phyloP scores from a whole-genome alignment of 1,140 invertebrate species.

The Zelostemma sp. region DNA sequence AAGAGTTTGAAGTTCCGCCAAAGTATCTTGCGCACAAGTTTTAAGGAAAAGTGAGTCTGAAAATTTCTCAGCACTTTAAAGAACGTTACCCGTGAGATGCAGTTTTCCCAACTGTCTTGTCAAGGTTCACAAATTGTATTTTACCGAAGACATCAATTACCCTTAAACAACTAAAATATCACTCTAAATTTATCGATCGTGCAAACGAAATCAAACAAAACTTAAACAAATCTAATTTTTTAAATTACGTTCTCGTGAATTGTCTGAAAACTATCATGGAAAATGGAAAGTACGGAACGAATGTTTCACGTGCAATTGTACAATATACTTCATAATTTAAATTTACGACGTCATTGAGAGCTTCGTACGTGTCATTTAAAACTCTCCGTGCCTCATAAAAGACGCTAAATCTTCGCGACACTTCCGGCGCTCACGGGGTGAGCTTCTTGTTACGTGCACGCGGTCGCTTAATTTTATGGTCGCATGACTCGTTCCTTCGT shows the following conservation, averaged over 20 bases:
- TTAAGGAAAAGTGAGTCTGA: conserved; percentile 52
- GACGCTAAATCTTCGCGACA: conserved; percentile 8
- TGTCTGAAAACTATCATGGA: too few relatives aligned
- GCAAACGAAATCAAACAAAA: too few relatives aligned
- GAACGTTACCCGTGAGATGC: conserved; percentile 45
- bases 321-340: conserved; percentile 16
- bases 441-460: conserved; percentile 21
- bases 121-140: conserved; percentile 29
- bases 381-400: conserved; percentile 10
- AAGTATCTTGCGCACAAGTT: conserved; percentile 64
- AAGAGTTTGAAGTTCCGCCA: conserved; percentile 68
- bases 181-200: too few relatives aligned
- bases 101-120: conserved; percentile 43
- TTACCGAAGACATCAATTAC: too few relatives aligned
- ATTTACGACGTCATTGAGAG: conserved; percentile 25
- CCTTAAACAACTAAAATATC: too few relatives aligned
- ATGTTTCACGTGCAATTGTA: not conserved
- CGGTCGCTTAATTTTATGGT: conserved; percentile 27
- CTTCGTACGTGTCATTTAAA: conserved; percentile 15
- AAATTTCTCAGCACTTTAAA: conserved; percentile 48
- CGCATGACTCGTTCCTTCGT: not conserved
- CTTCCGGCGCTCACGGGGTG: conserved; percentile 19
- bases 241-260: too few relatives aligned
- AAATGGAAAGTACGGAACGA: not conserved
- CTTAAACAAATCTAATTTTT: too few relatives aligned